phyloP scores from a whole-genome alignment of 1,140 invertebrate species.

The Hyles vespertilio region DNA sequence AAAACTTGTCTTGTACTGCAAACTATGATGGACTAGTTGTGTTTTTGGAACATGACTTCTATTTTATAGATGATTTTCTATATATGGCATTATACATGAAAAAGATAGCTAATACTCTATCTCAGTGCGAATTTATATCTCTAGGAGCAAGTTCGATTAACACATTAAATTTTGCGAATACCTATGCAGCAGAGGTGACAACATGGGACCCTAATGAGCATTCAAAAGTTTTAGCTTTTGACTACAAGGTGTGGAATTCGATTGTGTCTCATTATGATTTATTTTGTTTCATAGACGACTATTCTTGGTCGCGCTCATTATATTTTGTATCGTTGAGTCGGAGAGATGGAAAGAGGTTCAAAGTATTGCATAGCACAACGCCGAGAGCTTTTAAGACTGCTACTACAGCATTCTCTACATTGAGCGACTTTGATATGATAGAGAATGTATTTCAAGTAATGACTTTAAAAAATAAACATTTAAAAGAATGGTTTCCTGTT shows the following conservation, averaged over 20 bases:
- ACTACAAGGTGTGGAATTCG: slow-evolving; percentile 32
- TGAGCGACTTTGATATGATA: slow-evolving; percentile 18
- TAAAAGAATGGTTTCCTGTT: slow-evolving; percentile 26
- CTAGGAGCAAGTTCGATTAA: slow-evolving; percentile 14
- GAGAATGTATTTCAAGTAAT: slow-evolving; percentile 25
- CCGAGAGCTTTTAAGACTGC: slow-evolving; percentile 34
- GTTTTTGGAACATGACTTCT: slow-evolving; percentile 38
- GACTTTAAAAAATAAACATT: slow-evolving; percentile 19
- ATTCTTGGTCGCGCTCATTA: slow-evolving; percentile 41
- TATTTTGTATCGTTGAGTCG: slow-evolving; percentile 39
- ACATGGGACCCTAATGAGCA: slow-evolving; percentile 35
- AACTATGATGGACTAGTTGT: slow-evolving; percentile 27
- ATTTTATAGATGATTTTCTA: slow-evolving; percentile 39
- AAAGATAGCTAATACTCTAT: slow-evolving; percentile 22
- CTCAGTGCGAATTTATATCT: slow-evolving; percentile 33
- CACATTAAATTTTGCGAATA: slow-evolving; percentile 10
- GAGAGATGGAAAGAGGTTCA: slow-evolving; percentile 30
- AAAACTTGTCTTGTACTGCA: slow-evolving; percentile 26
- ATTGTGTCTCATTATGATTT: slow-evolving; percentile 39
- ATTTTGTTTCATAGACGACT: slow-evolving; percentile 41
- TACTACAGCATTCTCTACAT: slow-evolving; percentile 8
- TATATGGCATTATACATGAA: slow-evolving; percentile 38
- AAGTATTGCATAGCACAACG: slow-evolving; percentile 33
- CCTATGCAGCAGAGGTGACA: slow-evolving; percentile 24
- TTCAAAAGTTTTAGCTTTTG: slow-evolving; percentile 33